phyloP scores from a whole-genome alignment of 2,888 invertebrate genomes.

The Drosophila merina region DNA sequence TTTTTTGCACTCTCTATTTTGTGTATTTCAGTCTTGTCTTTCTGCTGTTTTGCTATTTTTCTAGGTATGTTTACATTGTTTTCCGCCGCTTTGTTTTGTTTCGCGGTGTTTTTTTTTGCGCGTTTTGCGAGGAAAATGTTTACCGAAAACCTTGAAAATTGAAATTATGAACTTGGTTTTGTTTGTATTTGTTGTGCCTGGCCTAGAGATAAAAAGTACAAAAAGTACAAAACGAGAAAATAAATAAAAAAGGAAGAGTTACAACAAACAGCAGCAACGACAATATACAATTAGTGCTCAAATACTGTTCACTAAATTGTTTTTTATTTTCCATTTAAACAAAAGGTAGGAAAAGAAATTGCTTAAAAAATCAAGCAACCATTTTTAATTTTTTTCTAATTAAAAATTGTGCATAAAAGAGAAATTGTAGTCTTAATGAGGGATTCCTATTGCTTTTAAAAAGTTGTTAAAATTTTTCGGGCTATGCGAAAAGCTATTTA shows the following conservation, averaged over 20 bases:
- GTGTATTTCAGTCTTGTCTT: conserved; percentile 9
- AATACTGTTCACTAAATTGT: conserved; percentile 42
- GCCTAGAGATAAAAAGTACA: conserved; percentile 50
- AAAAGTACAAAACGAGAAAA: neutral
- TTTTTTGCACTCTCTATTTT: conserved; percentile 8
- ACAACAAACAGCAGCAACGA: conserved; percentile 49
- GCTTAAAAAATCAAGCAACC: neutral
- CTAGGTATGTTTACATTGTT: conserved; percentile 42
- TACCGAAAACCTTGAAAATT: conserved; percentile 69
- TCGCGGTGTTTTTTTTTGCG: neutral
- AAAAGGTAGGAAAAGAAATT: neutral
- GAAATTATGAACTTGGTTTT: conserved; percentile 74
- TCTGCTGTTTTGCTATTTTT: conserved; percentile 31
- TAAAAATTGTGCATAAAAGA: too few species aligned
- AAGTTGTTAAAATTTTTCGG: neutral
- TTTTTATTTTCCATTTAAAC: conserved; percentile 2
- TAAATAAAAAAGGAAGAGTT: conserved; percentile 23
- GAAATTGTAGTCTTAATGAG: too few species aligned
- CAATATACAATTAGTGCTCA: conserved; percentile 23
- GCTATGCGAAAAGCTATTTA: neutral
- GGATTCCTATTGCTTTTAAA: neutral
- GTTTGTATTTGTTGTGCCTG: conserved; percentile 37
- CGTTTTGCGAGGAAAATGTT: conserved; percentile 50
- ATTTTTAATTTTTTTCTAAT: neutral
- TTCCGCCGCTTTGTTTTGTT: conserved; percentile 21